phyloP scores from a whole-genome alignment of 37 sponge, comb jelly and placozoan genomes.

The Chondrosia reniformis region DNA sequence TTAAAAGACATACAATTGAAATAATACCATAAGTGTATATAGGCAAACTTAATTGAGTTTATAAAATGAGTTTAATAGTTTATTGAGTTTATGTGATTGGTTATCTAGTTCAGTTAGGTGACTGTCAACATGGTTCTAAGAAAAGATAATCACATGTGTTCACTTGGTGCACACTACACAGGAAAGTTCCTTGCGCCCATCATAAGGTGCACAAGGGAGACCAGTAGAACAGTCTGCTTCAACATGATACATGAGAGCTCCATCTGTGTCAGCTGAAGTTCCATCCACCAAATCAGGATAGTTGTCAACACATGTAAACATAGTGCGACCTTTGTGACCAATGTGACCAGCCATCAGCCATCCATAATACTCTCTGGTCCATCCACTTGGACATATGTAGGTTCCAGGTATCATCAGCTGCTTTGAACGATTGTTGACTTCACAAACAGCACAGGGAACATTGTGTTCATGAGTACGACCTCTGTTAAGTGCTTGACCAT shows the following conservation, averaged over 20 bases:
- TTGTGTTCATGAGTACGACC: conserved; percentile 15
- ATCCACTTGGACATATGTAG: conserved; percentile 24
- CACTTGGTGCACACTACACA: conserved; percentile 59
- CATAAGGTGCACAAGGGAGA: conserved; percentile 48
- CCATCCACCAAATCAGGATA: conserved; percentile 35
- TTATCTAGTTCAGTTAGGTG: no score
- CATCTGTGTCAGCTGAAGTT: conserved; percentile 2
- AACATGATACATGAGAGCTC: conserved; percentile 35
- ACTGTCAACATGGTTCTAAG: no score
- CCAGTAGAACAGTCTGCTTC: conserved; percentile 38
- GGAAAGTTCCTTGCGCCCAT: conserved; percentile 29
- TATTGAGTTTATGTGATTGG: no score
- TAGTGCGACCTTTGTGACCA: conserved; percentile 10
- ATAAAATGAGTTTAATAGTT: no score
- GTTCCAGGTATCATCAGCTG: conserved; percentile 48
- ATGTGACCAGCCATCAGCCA: conserved; percentile 35
- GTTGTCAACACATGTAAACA: conserved; percentile 52
- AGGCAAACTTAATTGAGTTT: no score
- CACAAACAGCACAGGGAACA: conserved; percentile 63
- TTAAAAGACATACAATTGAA: no score
- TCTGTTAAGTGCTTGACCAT: background rate
- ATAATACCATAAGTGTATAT: no score
- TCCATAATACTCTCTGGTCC: conserved; percentile 58
- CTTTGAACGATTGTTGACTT: conserved; percentile 20
- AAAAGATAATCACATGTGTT: no score